Evolutionary conservation across 2,888 invertebrate species (phyloP), one percentile per base, ranked within the genome.

Genomic region (Acleris literana): DNA sequence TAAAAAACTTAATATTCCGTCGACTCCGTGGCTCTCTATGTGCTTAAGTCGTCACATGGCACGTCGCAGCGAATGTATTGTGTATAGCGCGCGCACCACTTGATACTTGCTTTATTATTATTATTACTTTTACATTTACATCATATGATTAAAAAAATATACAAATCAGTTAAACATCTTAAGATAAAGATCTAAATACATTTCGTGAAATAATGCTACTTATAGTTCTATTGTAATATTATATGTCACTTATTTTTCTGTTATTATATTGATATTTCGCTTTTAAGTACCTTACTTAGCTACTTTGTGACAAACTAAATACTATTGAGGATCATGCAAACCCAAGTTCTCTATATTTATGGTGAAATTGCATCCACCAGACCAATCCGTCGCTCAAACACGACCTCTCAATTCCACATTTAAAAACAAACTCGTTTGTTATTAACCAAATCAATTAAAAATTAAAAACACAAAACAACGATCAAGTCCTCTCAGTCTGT

Each of bases 31-130:
- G 55, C 69, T 16, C 25, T 71, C 73, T 56, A 55, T 82, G 80
- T 79, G 79, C 82, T 76, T 78, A 83, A 88, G 86, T 88, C 87
- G 88, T 86, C 88, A 90, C 88, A 88, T 88, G 88, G 86, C 88
- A 82, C 83, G 85, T 88, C 87, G 85, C 84, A 80, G 78, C 86
- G 83, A 87, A 85, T 86, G 86, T 89, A 88, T 87, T 85, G 87
- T 86, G 80, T 80, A 80, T 75, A 39, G 68, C 61, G 69, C 60
- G 20, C 44, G 17, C 73, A 57, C 52, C 5, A 43, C 75, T 86
- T 87, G 86, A 80, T 86, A 83, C 80, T 85, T 77, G 65, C 48
- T 58, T 71, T 73, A 73, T 79, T 84, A 84, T 83, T 84, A 83
- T 84, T 82, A 82, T 80, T 83, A 77, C 70, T 73, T 69, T 64